Percentiles rank a stretch among this genome's conserved stretches.
phyloP scores from a whole-genome alignment of 2,113 vertebrate genomes.

The Psammodynastes pulverulentus region DNA sequence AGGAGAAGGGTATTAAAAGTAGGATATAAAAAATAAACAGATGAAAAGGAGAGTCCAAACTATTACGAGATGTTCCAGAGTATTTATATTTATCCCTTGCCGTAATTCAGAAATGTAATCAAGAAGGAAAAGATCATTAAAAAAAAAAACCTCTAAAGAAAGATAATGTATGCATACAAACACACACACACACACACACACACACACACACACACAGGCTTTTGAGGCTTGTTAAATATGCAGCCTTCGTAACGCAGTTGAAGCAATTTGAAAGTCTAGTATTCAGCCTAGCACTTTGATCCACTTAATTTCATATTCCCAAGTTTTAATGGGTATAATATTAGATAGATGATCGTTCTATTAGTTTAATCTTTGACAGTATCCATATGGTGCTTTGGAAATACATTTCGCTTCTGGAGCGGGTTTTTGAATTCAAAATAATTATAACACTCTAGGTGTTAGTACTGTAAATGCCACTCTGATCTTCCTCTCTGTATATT shows the following conservation, averaged over 20 bases:
- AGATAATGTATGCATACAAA: neutral
- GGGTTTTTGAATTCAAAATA: conserved; percentile 16
- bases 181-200: neutral
- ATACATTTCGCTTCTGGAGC: neutral
- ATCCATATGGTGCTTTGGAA: conserved; percentile 20
- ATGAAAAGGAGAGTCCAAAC: conserved; percentile 31
- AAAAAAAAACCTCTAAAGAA: conserved; percentile 15
- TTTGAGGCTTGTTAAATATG: conserved; percentile 32
- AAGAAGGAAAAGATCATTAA: conserved; percentile 45
- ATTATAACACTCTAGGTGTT: conserved; percentile 2
- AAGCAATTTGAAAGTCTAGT: conserved; percentile 13
- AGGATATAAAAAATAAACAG: neutral
- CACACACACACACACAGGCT: neutral
- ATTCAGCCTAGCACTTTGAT: conserved; percentile 2
- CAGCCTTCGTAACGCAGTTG: conserved; percentile 9
- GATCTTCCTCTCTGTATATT: neutral
- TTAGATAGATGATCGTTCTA: conserved; percentile 12
- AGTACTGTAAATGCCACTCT: neutral
- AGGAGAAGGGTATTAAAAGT: neutral
- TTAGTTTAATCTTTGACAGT: conserved; percentile 30
- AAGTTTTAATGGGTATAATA: conserved; percentile 24
- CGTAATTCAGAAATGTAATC: conserved; percentile 55
- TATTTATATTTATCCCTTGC: conserved; percentile 50
- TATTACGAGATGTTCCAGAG: conserved; percentile 2
- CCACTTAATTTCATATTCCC: conserved; percentile 21